Conservation (phyloP, 2,888 invertebrate genomes). For the Thera britannica region DNA sequence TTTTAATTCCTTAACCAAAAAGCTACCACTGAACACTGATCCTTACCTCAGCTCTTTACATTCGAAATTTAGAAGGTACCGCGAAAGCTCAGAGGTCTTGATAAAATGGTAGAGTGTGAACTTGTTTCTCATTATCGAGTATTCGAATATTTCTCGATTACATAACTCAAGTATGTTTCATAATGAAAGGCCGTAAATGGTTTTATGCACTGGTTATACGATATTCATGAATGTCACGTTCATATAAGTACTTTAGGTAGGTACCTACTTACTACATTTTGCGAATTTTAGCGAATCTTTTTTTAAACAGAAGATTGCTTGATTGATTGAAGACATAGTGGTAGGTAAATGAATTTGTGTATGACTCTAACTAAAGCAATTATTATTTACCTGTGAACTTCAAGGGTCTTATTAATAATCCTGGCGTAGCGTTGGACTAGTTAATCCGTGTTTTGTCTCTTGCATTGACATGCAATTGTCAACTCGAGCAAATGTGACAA, state of each 20-base stretch:
- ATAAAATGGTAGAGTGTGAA: constrained; percentile 30
- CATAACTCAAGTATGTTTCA: constrained; percentile 23
- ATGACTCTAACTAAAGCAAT: no score
- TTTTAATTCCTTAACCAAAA: constrained; percentile 50
- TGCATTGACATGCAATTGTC: no score
- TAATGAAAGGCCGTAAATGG: constrained; percentile 15
- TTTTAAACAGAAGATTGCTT: not conserved
- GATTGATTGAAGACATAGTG: no score
- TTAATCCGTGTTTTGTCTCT: no score
- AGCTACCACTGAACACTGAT: constrained; percentile 8
- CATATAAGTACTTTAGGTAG: not conserved
- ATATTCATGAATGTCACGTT: not conserved
- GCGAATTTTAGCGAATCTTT: not conserved
- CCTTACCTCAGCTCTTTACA: constrained; percentile 1
- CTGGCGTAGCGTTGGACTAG: no score
- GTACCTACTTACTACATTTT: not conserved
- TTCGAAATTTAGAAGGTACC: not conserved
- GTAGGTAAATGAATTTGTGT: no score
- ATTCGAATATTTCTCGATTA: constrained; percentile 15
- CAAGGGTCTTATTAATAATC: no score
- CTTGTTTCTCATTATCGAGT: constrained; percentile 37
- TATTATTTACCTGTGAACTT: no score
- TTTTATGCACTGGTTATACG: constrained; percentile 15
- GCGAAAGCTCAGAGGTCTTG: constrained; percentile 30
- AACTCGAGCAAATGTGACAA: no score